These are phyloP conservation scores for Menidia menidia DNA, from an alignment of 2,797 vertebrate species.

Conservation along the genomic window DNA sequence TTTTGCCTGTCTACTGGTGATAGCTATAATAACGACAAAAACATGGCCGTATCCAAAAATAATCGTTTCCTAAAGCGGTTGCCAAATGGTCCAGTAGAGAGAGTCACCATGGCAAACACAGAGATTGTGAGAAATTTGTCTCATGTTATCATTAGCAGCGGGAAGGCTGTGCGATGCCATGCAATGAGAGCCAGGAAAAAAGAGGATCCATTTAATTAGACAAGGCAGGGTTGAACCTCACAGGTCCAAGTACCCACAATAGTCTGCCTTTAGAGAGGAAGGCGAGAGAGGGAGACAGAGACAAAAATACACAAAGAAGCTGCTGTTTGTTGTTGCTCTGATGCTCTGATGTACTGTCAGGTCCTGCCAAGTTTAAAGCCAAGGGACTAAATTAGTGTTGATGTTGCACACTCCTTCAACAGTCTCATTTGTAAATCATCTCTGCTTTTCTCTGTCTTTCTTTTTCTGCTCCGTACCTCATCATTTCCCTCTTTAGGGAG, in stretches of 20 bases:
- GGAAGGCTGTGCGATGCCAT: slow-evolving; percentile 50
- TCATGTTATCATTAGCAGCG: slow-evolving; percentile 51
- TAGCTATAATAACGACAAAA: slow-evolving; percentile 68
- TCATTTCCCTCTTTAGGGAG: slow-evolving; percentile 76
- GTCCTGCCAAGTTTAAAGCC: slow-evolving; percentile 57
- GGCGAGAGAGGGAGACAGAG: slow-evolving; percentile 29
- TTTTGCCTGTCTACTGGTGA: slow-evolving; percentile 67
- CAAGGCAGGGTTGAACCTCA: slow-evolving; percentile 35
- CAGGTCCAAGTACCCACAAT: slow-evolving; percentile 24
- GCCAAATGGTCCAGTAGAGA: slow-evolving; percentile 56
- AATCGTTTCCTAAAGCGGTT: slow-evolving; percentile 59
- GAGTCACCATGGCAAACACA: slow-evolving; percentile 49
- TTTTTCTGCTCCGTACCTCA: slow-evolving; percentile 60
- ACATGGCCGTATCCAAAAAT: slow-evolving; percentile 76
- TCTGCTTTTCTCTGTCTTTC: slow-evolving; percentile 50
- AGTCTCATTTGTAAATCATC: slow-evolving; percentile 43
- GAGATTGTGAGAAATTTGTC: slow-evolving; percentile 61
- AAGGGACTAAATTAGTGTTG: slow-evolving; percentile 59
- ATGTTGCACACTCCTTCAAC: slow-evolving; percentile 51
- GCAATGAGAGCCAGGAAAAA: slow-evolving; percentile 48
- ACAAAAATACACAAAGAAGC: slow-evolving; percentile 32
- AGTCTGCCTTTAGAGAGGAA: slow-evolving; percentile 27
- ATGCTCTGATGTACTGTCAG: slow-evolving; percentile 48
- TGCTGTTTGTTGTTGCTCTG: slow-evolving; percentile 42
- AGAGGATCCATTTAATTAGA: slow-evolving; percentile 52